These are phyloP conservation scores for Calidris pygmaea DNA, from an alignment of 2,113 vertebrate species.

Conservation along the genomic window DNA sequence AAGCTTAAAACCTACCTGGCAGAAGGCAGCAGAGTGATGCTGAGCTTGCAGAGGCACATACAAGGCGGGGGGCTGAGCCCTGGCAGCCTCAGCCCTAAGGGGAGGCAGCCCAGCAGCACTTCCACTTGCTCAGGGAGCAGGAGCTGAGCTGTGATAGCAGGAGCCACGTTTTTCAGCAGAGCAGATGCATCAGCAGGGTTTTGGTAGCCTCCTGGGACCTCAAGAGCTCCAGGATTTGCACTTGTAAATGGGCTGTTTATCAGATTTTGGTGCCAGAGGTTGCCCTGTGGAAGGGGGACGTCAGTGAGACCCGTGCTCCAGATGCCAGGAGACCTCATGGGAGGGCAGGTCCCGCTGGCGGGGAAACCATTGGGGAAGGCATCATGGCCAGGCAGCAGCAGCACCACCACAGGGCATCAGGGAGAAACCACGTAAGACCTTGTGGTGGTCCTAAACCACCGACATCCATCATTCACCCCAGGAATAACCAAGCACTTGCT, in stretches of 20 bases:
- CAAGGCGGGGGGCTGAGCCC: neutral
- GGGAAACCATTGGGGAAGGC: accelerated
- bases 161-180: neutral
- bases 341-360: neutral
- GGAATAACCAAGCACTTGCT: accelerated
- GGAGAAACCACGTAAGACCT: neutral
- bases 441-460: neutral
- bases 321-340: neutral
- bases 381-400: neutral
- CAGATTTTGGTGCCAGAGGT: neutral
- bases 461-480: neutral
- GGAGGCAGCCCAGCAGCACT: neutral
- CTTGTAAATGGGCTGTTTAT: neutral
- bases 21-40: neutral
- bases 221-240: neutral
- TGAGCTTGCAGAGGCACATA: neutral
- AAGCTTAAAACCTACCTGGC: neutral
- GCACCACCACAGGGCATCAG: neutral
- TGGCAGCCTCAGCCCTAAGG: neutral
- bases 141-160: neutral
- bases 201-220: neutral
- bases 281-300: neutral
- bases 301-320: accelerated
- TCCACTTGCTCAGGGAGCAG: neutral
- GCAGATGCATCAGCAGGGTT: neutral